Conservation (phyloP, 2,113 vertebrate species). For the Sorex araneus region DNA sequence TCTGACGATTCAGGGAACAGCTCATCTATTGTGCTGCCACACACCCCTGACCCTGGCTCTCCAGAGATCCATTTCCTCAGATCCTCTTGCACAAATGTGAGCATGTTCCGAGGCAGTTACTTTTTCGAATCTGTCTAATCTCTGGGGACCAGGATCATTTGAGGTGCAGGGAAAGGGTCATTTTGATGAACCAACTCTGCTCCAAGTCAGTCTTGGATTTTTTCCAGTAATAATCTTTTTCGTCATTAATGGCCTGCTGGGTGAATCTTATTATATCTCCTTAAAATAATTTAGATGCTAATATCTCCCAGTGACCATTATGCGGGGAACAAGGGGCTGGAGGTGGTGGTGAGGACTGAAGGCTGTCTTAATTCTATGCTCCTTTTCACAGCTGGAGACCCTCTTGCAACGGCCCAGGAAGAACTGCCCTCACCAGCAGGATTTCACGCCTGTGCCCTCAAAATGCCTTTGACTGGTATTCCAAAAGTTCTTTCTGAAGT, state of each 20-base stretch:
- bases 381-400: constrained; percentile 78
- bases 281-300: constrained; percentile 88
- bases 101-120: constrained; percentile 68
- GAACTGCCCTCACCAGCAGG: constrained; percentile 53
- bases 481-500: constrained; percentile 68
- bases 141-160: constrained; percentile 76
- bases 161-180: constrained; percentile 77
- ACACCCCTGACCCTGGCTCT: constrained; percentile 80
- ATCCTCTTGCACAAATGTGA: constrained; percentile 78
- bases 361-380: constrained; percentile 76
- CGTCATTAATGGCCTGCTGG: constrained; percentile 86
- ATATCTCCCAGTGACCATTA: constrained; percentile 84
- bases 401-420: constrained; percentile 36
- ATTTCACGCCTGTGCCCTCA: constrained; percentile 63
- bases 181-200: constrained; percentile 79
- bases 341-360: constrained; percentile 78
- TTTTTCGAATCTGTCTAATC: constrained; percentile 80
- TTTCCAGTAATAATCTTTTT: constrained; percentile 85
- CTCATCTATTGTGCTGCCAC: constrained; percentile 81
- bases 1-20: constrained; percentile 86
- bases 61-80: constrained; percentile 73
- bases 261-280: constrained; percentile 85
- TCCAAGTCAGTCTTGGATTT: constrained; percentile 84
- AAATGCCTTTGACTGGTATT: constrained; percentile 66
- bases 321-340: constrained; percentile 57